Evolutionary conservation across 2,113 vertebrate genomes (phyloP).

Genomic region (Crotalus horridus): DNA sequence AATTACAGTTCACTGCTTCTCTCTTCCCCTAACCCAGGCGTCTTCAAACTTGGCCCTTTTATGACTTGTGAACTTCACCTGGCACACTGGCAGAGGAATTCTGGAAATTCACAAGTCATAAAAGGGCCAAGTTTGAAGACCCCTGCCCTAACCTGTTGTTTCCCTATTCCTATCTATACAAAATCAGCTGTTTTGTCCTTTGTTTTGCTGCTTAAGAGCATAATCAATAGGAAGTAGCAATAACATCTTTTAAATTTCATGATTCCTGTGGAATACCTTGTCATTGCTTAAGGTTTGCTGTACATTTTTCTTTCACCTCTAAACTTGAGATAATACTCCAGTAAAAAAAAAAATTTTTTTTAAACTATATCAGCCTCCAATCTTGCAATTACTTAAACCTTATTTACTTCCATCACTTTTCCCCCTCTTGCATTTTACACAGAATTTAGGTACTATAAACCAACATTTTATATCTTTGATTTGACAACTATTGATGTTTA

Average conservation of each 20-base stretch:
- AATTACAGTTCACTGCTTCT: background rate
- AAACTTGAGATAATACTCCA: background rate
- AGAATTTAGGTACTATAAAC: background rate
- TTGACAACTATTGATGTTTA: background rate
- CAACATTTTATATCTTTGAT: background rate
- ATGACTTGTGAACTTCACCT: too few relatives aligned
- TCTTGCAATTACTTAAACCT: background rate
- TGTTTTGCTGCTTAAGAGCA: background rate
- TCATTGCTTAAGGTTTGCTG: background rate
- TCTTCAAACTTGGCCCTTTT: too few relatives aligned
- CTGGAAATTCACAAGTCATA: too few relatives aligned
- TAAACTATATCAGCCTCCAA: background rate
- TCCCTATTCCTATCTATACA: background rate
- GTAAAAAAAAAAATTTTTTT: background rate
- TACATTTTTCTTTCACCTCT: background rate
- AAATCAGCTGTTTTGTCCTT: background rate
- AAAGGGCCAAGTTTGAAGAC: too few relatives aligned
- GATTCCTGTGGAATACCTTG: background rate
- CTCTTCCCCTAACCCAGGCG: background rate
- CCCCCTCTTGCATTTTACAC: background rate
- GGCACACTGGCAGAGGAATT: too few relatives aligned
- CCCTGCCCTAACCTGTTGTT: background rate
- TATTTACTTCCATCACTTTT: background rate
- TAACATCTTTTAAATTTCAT: background rate
- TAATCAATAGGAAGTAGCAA: background rate